phyloP scores from a whole-genome alignment of 2,797 vertebrate species.

The Myioborus miniatus region DNA sequence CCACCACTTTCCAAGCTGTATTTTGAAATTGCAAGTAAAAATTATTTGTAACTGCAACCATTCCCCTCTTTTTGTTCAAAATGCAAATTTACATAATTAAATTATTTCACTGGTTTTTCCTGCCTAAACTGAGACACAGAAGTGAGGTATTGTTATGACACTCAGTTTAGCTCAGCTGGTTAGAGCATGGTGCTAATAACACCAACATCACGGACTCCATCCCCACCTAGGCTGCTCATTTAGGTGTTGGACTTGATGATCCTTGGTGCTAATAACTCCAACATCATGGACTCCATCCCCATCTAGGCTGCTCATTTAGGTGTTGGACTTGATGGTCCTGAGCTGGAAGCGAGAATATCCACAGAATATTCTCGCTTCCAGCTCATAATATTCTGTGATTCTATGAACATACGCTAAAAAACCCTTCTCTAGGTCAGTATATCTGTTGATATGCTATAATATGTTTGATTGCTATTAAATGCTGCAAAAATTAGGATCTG shows the following conservation, averaged over 20 bases:
- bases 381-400: background rate
- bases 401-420: background rate
- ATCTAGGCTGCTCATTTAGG: too few species aligned
- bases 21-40: background rate
- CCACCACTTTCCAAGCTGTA: background rate
- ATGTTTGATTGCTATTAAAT: background rate
- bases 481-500: background rate
- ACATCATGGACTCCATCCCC: too few species aligned
- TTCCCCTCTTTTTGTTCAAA: background rate
- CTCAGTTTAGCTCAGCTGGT: background rate
- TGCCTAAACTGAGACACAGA: background rate
- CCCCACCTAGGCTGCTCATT: background rate
- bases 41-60: background rate
- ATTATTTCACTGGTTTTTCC: background rate
- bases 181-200: background rate
- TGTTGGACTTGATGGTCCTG: too few species aligned
- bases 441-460: background rate
- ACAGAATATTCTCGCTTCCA: background rate
- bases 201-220: fast-evolving
- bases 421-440: background rate
- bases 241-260: background rate
- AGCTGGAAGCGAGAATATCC: too few species aligned
- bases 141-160: background rate
- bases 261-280: background rate
- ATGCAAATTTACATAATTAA: background rate